Conservation (phyloP, 1,140 invertebrate genomes). For the Thaumatotibia leucotreta region DNA sequence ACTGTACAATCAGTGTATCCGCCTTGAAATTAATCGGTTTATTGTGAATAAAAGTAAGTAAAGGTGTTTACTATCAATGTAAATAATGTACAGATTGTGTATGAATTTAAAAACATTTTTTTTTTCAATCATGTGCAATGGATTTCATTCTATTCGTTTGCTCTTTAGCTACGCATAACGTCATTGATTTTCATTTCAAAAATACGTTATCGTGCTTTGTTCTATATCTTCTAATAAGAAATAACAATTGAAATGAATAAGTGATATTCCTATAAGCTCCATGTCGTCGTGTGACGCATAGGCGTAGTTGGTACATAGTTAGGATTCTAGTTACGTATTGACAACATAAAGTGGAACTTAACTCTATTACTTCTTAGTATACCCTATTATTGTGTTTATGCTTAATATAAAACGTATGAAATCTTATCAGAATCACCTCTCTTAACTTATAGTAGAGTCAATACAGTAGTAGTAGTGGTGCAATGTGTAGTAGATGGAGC, state of each 20-base stretch:
- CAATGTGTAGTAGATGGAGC: slow-evolving; percentile 15
- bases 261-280: not conserved
- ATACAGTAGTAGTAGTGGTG: no score
- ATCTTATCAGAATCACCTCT: slow-evolving; percentile 24
- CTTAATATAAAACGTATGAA: slow-evolving; percentile 22
- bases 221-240: slow-evolving; percentile 18
- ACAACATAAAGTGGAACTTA: not conserved
- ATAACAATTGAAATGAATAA: not conserved
- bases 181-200: slow-evolving; percentile 63
- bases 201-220: slow-evolving; percentile 29
- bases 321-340: not conserved
- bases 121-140: not conserved
- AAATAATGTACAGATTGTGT: not conserved
- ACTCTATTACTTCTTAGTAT: slow-evolving; percentile 7
- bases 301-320: not conserved
- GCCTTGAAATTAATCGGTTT: slow-evolving; percentile 51
- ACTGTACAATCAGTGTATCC: slow-evolving; percentile 62
- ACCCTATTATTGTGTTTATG: slow-evolving; percentile 24
- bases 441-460: slow-evolving; percentile 19
- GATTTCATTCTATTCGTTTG: slow-evolving; percentile 9
- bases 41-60: slow-evolving; percentile 62
- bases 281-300: not conserved
- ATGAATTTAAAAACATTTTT: not conserved
- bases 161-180: slow-evolving; percentile 36
- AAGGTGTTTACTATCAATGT: slow-evolving; percentile 12